Conservation (phyloP, 2,888 invertebrate genomes). For the Harpalus rufipes region DNA sequence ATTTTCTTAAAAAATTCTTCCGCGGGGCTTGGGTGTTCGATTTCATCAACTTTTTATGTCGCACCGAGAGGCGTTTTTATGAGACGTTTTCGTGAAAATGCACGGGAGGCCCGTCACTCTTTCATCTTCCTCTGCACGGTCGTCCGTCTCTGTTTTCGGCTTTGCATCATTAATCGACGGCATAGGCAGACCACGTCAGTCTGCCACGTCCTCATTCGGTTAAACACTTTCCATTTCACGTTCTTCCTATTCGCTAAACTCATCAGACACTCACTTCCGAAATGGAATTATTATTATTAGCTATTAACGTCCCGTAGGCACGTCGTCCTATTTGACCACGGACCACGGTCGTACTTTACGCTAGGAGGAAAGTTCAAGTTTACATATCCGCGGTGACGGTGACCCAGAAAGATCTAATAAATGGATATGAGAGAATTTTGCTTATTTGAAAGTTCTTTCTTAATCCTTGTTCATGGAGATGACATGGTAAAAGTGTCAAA, state of each 20-base stretch:
- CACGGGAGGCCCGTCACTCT: constrained; percentile 47
- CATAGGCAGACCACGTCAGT: background rate
- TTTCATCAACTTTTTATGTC: constrained; percentile 61
- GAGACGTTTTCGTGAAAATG: constrained; percentile 63
- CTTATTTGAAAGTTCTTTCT: background rate
- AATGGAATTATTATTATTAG: constrained; percentile 7
- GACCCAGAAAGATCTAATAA: background rate
- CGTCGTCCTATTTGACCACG: background rate
- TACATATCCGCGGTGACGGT: background rate
- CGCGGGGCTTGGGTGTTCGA: constrained; percentile 58
- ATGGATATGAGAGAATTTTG: background rate
- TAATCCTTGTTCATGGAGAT: background rate
- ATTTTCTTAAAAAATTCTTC: constrained; percentile 57
- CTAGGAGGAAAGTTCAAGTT: background rate
- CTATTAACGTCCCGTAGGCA: background rate
- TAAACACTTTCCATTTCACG: constrained; percentile 51
- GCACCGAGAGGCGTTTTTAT: constrained; percentile 49
- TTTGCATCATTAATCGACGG: constrained; percentile 53
- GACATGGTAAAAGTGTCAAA: background rate
- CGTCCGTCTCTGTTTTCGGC: constrained; percentile 40
- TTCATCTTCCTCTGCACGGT: background rate
- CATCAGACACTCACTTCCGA: background rate
- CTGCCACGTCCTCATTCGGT: constrained; percentile 21
- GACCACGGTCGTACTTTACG: background rate
- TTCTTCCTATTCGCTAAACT: constrained; percentile 6